phyloP scores from a whole-genome alignment of 2,113 vertebrate species.

The Caretta caretta region DNA sequence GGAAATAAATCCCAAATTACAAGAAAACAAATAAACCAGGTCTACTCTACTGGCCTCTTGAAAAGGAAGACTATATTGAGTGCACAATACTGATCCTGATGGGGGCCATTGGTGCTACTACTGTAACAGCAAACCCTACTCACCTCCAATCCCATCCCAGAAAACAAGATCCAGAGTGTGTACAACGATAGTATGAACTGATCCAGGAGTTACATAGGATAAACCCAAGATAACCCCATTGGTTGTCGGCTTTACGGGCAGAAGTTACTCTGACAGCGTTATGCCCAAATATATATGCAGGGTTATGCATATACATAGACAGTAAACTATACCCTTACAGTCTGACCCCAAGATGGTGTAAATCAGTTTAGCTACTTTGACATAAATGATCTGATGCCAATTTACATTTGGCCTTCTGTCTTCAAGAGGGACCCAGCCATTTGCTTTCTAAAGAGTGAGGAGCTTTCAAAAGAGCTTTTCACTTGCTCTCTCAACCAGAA shows the following conservation, averaged over 20 bases:
- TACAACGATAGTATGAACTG: background rate
- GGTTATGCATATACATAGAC: background rate
- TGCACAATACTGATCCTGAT: background rate
- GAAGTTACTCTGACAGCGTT: background rate
- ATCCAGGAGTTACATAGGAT: background rate
- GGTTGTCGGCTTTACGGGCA: background rate
- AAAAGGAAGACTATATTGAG: background rate
- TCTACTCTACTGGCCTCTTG: background rate
- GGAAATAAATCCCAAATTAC: background rate
- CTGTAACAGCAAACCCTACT: background rate
- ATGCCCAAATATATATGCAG: background rate
- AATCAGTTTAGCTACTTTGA: background rate
- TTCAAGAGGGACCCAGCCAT: background rate
- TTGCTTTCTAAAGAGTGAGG: no score
- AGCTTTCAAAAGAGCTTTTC: background rate
- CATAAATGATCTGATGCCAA: background rate
- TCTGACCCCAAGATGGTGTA: background rate
- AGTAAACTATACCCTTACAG: no score
- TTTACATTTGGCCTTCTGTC: background rate
- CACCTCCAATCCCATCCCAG: background rate
- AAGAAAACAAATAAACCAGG: background rate
- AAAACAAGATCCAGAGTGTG: background rate
- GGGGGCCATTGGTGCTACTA: background rate
- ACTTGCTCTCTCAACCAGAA: background rate
- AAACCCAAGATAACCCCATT: background rate